Evolutionary conservation across 2,113 vertebrate species (phyloP).

Genomic region (Solea senegalensis): DNA sequence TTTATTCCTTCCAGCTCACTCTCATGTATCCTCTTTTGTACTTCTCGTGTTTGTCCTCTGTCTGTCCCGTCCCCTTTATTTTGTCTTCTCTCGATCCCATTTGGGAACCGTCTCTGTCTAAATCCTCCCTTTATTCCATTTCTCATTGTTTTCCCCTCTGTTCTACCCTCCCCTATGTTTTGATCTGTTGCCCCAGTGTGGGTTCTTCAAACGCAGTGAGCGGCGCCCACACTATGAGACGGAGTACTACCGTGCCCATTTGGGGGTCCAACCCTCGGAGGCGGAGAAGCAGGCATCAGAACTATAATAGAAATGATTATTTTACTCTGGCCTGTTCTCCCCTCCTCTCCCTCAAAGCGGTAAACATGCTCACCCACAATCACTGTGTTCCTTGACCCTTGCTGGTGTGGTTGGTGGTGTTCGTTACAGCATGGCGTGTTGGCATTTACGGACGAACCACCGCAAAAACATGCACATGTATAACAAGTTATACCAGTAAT

Average conservation of each 20-base stretch:
- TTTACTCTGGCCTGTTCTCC: constrained; percentile 71
- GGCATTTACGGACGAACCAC: not conserved
- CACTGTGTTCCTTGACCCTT: constrained; percentile 26
- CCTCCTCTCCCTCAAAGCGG: constrained; percentile 70
- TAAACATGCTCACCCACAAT: constrained; percentile 51
- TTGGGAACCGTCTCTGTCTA: constrained; percentile 8
- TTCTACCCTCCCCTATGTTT: not conserved
- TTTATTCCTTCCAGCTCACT: constrained; percentile 38
- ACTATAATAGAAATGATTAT: constrained; percentile 65
- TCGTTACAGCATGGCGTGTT: constrained; percentile 30
- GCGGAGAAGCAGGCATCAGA: constrained; percentile 84
- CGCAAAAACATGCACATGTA: not conserved
- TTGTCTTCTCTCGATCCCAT: constrained; percentile 30
- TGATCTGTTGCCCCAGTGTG: constrained; percentile 81
- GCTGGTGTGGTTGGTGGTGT: constrained; percentile 51
- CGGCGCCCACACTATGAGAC: constrained; percentile 82
- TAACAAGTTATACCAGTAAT: not conserved
- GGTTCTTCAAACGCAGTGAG: constrained; percentile 89
- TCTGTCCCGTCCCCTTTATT: constrained; percentile 16
- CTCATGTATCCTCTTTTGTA: constrained; percentile 35
- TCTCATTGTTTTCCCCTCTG: not conserved
- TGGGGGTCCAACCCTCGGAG: constrained; percentile 90
- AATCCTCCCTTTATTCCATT: constrained; percentile 32
- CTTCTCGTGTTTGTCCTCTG: constrained; percentile 22
- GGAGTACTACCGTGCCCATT: constrained; percentile 88